Base-by-base conservation (phyloP, 2,888 invertebrate species). In the Trissoscelio sp. region DNA sequence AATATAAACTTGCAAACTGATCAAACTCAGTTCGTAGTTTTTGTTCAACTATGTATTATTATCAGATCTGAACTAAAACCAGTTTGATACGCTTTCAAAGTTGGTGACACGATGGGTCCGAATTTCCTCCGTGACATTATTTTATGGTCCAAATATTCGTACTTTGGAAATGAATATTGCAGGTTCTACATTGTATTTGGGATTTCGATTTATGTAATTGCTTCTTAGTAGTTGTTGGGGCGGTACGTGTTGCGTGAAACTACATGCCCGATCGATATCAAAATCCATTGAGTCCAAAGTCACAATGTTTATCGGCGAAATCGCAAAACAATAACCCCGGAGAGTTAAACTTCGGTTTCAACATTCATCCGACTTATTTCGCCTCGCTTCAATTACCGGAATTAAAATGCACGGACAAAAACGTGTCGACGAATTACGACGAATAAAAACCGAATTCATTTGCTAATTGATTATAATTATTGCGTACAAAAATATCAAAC, bases 391-490 rank as follows among this genome's bases (percentile, higher is more conserved):
- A 57, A 57, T 57, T 57, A 37, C 20, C n/a, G 55, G 5, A 37
- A 55, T 55, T 55, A 55, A 55, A 55, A 55, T 18, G 16, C 37
- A n/a, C 34, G 18, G 2, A 20, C 20, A 16, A 12, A 37, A 34
- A 34, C n/a, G 11, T 20, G 18, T 9, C 3, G 18, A 7, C 7
- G n/a, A 16, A 20, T 55, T 37, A 18, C 37, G 28, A n/a, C 18
- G 18, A 55, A 55, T 53, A 34, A 44, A 42, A 60, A 42, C 28
- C 31, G 7, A 48, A 64, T 64, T 64, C 64, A 67, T 67, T 53
- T 67, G 44, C 55, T 55, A 67, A 55, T 53, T 67, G 67, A 51
- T n/a, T 55, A 67, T 55, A 67, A 55, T 67, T 55, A 55, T 28
- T 28, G 42, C 18, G 18, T 20, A 42, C 28, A 42, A 55, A 67